Base-by-base conservation (phyloP, 1,140 invertebrate species). In the Achatina immaculata region DNA sequence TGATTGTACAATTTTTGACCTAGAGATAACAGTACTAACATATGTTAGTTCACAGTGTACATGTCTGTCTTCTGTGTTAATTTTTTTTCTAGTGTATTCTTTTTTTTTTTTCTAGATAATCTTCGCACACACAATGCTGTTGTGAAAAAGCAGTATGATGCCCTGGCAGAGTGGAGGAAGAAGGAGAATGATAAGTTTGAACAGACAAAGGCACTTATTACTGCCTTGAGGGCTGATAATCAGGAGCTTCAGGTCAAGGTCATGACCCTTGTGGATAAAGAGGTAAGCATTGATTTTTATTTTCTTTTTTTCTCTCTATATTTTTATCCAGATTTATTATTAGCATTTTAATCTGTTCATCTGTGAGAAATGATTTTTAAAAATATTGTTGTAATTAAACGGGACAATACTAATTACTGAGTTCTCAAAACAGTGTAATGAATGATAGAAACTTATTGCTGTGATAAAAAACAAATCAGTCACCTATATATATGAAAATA, bases 81-180 rank as follows among this genome's bases (percentile, higher is more conserved):
- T n/a, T n/a, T n/a, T n/a, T n/a, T n/a, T n/a, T n/a, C n/a, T n/a
- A n/a, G n/a, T n/a, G n/a, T n/a, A n/a, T n/a, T n/a, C n/a, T n/a
- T n/a, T n/a, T n/a, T n/a, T n/a, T n/a, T n/a, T n/a, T 62, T 76
- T n/a, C 9, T 58, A 87, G 86, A 84, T 42, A 85, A 83, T 65
- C 75, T 87, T 43, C 84, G 83, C 34, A 83, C 84, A 45, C 85
- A 87, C 55, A 86, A 86, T 82, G 84, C 85, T 40, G 79, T 85
- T 65, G 85, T 87, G 71, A 87, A 86, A 72, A 79, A 85, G 31
- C 85, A 87, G 77, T 87, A 83, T 77, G 79, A 87, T n/a, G 79
- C 82, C 16, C 38, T 87, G 51, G 65, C 83, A 0, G 80, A 84
- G 55, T 87, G 83, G 82, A 85, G 86, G 42, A 81, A 86, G 68